Evolutionary conservation across 2,888 invertebrate species (phyloP).

Genomic region (Megamerina dolium): DNA sequence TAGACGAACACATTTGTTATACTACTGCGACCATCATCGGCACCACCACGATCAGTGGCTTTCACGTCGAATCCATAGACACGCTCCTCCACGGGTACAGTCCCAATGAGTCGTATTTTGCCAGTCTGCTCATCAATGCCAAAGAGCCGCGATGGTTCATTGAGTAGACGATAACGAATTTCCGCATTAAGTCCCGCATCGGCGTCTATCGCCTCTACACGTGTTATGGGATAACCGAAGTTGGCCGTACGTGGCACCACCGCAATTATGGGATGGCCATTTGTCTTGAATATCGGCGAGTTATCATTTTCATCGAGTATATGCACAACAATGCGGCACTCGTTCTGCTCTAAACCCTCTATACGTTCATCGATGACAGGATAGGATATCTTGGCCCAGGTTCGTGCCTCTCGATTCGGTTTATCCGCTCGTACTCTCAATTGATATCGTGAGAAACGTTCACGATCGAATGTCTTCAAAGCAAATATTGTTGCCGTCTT

Average conservation of each 20-base stretch:
- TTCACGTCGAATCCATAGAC: conserved; percentile 84
- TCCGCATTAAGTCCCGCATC: conserved; percentile 72
- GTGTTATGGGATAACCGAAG: conserved; percentile 75
- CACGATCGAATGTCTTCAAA: conserved; percentile 69
- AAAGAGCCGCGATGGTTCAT: conserved; percentile 69
- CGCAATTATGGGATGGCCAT: conserved; percentile 72
- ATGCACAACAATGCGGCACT: conserved; percentile 71
- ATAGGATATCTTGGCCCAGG: conserved; percentile 69
- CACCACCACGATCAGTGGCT: conserved; percentile 75
- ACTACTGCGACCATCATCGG: conserved; percentile 74
- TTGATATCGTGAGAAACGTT: conserved; percentile 60
- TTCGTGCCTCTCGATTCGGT: conserved; percentile 57
- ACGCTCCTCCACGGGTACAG: conserved; percentile 63
- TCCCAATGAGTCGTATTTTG: conserved; percentile 64
- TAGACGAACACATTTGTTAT: conserved; percentile 84
- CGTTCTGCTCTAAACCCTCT: conserved; percentile 66
- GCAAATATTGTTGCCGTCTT: conserved; percentile 71
- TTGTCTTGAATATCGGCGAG: conserved; percentile 67
- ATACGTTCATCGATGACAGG: conserved; percentile 68
- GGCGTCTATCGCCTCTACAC: conserved; percentile 68
- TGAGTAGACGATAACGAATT: conserved; percentile 73
- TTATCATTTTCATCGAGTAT: conserved; percentile 81
- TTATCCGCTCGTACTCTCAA: conserved; percentile 51
- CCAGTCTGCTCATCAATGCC: conserved; percentile 72
- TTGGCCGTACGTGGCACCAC: conserved; percentile 75